These are phyloP conservation scores for Lapara coniferarum DNA, from an alignment of 2,888 invertebrate species.

Conservation along the genomic window DNA sequence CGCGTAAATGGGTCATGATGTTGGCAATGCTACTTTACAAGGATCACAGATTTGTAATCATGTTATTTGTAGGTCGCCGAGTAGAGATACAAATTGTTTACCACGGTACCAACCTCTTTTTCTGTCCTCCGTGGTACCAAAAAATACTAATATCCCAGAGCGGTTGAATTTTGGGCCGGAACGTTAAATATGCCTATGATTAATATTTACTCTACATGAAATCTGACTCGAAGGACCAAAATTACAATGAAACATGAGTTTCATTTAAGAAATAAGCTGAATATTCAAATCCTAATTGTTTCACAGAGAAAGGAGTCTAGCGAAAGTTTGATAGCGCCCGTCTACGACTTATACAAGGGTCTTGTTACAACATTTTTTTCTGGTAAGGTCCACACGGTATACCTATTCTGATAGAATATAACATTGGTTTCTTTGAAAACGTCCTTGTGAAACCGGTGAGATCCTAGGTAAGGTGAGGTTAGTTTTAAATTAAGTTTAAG, in stretches of 20 bases:
- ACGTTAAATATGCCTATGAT: no score
- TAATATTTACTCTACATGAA: no score
- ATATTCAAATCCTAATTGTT: slow-evolving; percentile 30
- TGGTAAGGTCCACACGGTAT: slow-evolving; percentile 48
- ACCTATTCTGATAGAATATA: background rate
- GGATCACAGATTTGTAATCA: slow-evolving; percentile 43
- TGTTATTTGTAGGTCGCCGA: slow-evolving; percentile 20
- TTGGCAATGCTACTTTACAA: slow-evolving; percentile 66
- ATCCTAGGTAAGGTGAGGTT: no score
- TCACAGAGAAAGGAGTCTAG: slow-evolving; percentile 67
- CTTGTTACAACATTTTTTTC: slow-evolving; percentile 69
- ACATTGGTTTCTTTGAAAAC: no score
- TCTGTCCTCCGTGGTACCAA: no score
- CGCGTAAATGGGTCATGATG: slow-evolving; percentile 70
- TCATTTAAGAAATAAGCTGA: background rate
- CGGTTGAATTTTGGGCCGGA: no score
- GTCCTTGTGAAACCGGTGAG: background rate
- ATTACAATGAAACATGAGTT: no score
- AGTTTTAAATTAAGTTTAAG: no score
- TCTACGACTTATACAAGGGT: slow-evolving; percentile 64
- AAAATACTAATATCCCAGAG: background rate
- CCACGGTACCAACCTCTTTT: background rate
- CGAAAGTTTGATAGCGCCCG: slow-evolving; percentile 63
- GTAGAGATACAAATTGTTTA: background rate
- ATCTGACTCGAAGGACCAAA: no score